Conservation (phyloP, 2,888 invertebrate genomes). For the Ophion ellenae region DNA sequence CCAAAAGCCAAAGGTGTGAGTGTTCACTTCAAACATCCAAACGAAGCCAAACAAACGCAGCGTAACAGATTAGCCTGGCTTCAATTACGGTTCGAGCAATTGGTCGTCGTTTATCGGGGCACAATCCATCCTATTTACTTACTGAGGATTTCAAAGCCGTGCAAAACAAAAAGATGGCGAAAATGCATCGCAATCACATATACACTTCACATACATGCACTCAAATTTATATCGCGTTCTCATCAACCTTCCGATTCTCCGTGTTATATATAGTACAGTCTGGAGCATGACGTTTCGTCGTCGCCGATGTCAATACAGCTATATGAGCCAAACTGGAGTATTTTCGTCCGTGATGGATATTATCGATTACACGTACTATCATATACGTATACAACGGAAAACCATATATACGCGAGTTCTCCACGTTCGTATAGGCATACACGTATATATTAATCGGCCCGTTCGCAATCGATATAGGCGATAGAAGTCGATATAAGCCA, state of each 20-base stretch:
- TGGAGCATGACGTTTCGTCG: constrained; percentile 53
- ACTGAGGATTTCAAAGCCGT: no score
- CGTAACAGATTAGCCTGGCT: no score
- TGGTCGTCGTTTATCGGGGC: no score
- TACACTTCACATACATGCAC: not conserved
- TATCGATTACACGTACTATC: constrained; percentile 76
- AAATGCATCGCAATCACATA: not conserved
- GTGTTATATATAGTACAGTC: constrained; percentile 16
- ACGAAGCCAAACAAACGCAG: no score
- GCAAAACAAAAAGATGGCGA: not conserved
- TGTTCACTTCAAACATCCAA: no score
- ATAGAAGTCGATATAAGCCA: constrained; percentile 26
- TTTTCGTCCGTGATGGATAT: constrained; percentile 77
- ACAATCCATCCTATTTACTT: no score
- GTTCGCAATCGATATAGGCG: constrained; percentile 26
- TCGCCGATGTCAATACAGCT: constrained; percentile 56
- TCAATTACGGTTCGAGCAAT: no score
- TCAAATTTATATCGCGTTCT: constrained; percentile 2
- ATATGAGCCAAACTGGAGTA: constrained; percentile 75
- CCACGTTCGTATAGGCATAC: not conserved
- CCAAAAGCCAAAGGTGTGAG: no score
- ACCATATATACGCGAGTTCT: constrained; percentile 22
- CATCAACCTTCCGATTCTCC: constrained; percentile 22
- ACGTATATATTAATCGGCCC: constrained; percentile 5
- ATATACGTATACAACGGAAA: constrained; percentile 19